Evolutionary conservation across 2,888 invertebrate genomes (phyloP).

Genomic region (Schizotus pectinicornis): DNA sequence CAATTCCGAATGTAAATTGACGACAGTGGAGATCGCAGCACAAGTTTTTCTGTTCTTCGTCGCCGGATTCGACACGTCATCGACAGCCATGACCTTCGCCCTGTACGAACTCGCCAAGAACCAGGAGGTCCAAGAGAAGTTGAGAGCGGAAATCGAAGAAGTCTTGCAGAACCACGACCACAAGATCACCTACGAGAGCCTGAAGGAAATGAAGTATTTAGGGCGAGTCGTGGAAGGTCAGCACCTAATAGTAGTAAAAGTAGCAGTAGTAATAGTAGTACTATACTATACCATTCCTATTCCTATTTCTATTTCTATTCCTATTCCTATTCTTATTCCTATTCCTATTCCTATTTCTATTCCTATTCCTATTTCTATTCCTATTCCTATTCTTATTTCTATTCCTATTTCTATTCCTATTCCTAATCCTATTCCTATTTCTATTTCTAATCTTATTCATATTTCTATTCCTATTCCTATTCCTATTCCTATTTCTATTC

Average conservation of each 20-base stretch:
- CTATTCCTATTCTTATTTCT: too few relatives aligned
- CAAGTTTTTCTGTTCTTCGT: constrained; percentile 66
- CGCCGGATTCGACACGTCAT: constrained; percentile 68
- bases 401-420: too few relatives aligned
- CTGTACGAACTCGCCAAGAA: constrained; percentile 61
- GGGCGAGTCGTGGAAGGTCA: constrained; percentile 47
- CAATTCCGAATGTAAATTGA: constrained; percentile 25
- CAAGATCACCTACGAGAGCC: constrained; percentile 54
- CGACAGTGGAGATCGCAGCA: constrained; percentile 51
- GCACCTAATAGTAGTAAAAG: not conserved
- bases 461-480: too few relatives aligned
- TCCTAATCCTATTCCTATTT: too few relatives aligned
- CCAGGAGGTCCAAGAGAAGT: constrained; percentile 56
- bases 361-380: too few relatives aligned
- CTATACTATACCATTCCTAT: too few relatives aligned
- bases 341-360: too few relatives aligned
- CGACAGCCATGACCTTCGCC: constrained; percentile 64
- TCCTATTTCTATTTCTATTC: too few relatives aligned
- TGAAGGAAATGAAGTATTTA: constrained; percentile 59
- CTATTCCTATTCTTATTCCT: too few relatives aligned
- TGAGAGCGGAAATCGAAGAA: constrained; percentile 54
- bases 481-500: too few relatives aligned
- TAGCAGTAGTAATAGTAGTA: not conserved
- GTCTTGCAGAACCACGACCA: constrained; percentile 48
- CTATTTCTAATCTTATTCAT: too few relatives aligned